Evolutionary conservation across 2,797 vertebrate genomes (phyloP).

Genomic region (Melanotaenia nigrans): DNA sequence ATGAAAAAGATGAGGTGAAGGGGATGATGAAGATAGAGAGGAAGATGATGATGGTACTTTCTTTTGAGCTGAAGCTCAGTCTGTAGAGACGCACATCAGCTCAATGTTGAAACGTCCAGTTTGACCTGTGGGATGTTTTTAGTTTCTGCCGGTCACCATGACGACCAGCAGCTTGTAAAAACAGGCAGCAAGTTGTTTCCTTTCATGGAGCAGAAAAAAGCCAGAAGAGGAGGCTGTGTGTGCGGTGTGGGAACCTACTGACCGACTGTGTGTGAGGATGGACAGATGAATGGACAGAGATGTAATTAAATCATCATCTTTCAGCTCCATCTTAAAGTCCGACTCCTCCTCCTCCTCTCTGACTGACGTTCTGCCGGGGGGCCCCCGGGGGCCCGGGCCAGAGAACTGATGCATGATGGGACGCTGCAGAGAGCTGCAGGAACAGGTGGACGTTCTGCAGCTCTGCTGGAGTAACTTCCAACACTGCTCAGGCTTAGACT

Average conservation of each 20-base stretch:
- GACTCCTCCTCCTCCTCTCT: constrained; percentile 40
- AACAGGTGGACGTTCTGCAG: background rate
- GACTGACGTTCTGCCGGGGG: constrained; percentile 9
- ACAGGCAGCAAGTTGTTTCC: constrained; percentile 17
- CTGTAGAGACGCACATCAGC: no score
- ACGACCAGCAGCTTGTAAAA: constrained; percentile 22
- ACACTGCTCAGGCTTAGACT: no score
- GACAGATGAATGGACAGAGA: constrained; percentile 78
- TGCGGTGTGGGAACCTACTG: constrained; percentile 48
- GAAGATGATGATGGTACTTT: no score
- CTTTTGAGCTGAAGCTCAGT: no score
- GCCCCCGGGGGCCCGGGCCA: background rate
- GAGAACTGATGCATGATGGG: background rate
- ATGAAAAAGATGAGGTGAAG: no score
- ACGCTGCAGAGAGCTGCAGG: no score
- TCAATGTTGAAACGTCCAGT: background rate
- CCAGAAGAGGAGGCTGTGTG: background rate
- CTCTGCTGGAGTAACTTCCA: background rate
- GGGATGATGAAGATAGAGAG: no score
- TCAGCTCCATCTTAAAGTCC: constrained; percentile 71
- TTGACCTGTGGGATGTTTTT: constrained; percentile 2
- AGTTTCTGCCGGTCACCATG: constrained; percentile 4
- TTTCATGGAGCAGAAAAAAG: constrained; percentile 17
- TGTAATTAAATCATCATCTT: constrained; percentile 81
- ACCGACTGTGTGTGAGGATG: background rate